phyloP scores from a whole-genome alignment of 2,113 vertebrate species.

The Acinonyx jubatus region DNA sequence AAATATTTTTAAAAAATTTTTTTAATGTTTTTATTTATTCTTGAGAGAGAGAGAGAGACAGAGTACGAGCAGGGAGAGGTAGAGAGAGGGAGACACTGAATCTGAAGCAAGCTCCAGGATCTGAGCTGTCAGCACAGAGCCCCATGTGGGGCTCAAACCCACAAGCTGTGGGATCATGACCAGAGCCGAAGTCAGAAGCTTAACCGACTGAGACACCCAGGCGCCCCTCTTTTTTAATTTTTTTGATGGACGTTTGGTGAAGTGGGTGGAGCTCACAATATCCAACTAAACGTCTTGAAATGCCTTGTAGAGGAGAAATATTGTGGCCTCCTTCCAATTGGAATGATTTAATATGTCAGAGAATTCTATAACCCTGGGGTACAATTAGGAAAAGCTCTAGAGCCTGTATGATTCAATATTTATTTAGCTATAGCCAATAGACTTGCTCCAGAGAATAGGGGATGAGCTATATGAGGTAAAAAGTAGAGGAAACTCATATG shows the following conservation, averaged over 20 bases:
- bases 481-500: background rate
- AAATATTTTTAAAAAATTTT: background rate
- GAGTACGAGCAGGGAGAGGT: too few species aligned
- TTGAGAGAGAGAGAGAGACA: too few species aligned
- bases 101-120: too few species aligned
- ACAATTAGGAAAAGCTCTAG: slow-evolving; percentile 68
- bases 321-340: slow-evolving; percentile 45
- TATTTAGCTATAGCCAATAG: background rate
- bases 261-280: background rate
- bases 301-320: slow-evolving; percentile 60
- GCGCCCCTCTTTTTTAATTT: background rate
- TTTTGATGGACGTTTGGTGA: background rate
- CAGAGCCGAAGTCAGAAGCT: too few species aligned
- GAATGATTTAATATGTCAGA: background rate
- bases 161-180: too few species aligned
- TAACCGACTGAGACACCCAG: too few species aligned
- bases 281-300: slow-evolving; percentile 44
- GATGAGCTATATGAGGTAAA: background rate
- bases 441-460: background rate
- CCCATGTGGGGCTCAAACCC: too few species aligned
- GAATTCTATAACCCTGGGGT: slow-evolving; percentile 19
- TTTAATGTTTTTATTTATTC: too few species aligned
- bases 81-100: too few species aligned
- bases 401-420: background rate
- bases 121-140: too few species aligned